Evolutionary conservation across 2,113 vertebrate species (phyloP).

Genomic region (Ophthalmolycus amberensis): DNA sequence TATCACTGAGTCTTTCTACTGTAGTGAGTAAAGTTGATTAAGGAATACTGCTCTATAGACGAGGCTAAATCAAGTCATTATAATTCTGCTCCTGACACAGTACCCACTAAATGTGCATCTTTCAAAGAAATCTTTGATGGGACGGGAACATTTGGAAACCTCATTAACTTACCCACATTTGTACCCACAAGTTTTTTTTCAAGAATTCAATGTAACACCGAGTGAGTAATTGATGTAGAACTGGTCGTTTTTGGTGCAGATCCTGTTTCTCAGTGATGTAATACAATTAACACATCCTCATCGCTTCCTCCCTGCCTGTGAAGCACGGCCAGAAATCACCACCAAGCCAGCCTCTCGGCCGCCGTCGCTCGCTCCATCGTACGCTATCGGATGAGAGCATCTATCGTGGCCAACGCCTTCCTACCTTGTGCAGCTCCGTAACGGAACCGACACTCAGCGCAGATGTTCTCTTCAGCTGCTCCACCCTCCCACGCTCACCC

Average conservation of each 20-base stretch:
- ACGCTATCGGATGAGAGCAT: constrained; percentile 99
- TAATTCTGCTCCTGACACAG: neutral
- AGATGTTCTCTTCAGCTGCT: constrained; percentile 96
- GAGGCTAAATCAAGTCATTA: neutral
- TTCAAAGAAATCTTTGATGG: neutral
- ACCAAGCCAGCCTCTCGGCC: constrained; percentile 83
- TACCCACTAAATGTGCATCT: neutral
- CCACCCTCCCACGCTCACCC: constrained; percentile 90
- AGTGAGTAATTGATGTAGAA: neutral
- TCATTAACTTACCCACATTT: neutral
- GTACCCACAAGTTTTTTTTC: neutral
- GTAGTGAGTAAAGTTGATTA: neutral
- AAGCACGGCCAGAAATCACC: constrained; percentile 87
- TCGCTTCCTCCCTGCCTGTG: neutral
- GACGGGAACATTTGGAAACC: neutral
- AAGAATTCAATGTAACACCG: neutral
- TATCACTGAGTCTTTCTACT: neutral
- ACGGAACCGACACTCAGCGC: constrained; percentile 89
- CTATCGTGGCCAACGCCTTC: constrained; percentile 94
- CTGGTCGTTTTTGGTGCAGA: neutral
- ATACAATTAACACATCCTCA: neutral
- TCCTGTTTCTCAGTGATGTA: neutral
- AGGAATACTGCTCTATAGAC: too few species aligned
- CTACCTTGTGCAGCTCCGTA: constrained; percentile 82
- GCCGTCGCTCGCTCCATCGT: constrained; percentile 92